Percentiles rank a stretch among this genome's conserved stretches.
These are phyloP conservation scores for Gasterosteus aculeatus DNA, from an alignment of 2,113 vertebrate genomes.

Conservation along the genomic window DNA sequence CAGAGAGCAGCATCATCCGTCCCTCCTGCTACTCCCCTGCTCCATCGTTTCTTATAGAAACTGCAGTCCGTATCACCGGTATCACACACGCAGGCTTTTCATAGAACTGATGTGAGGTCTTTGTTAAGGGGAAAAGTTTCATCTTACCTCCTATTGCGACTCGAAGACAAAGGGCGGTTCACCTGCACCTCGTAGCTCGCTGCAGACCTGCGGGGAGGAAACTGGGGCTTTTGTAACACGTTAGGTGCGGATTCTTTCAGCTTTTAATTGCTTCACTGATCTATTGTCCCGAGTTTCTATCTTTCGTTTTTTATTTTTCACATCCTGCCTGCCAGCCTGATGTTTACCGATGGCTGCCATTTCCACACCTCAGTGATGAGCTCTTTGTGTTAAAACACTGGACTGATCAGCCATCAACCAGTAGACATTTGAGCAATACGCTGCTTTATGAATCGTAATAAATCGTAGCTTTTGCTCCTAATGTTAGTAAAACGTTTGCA, in stretches of 20 bases:
- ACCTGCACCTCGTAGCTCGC: conserved; percentile 43
- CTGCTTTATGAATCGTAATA: conserved; percentile 25
- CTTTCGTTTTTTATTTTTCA: conserved; percentile 28
- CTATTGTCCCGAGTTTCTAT: conserved; percentile 39
- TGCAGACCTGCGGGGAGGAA: conserved; percentile 37
- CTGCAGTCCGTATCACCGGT: background rate
- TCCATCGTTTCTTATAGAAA: conserved; percentile 17
- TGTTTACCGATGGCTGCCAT: conserved; percentile 53
- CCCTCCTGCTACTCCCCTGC: conserved; percentile 17
- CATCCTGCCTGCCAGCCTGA: conserved; percentile 37
- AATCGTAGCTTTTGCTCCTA: conserved; percentile 13
- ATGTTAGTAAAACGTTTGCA: conserved; percentile 11
- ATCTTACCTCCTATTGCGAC: conserved; percentile 55
- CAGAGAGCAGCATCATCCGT: background rate
- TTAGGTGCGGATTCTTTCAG: conserved; percentile 26
- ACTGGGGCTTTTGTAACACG: conserved; percentile 25
- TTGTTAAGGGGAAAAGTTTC: conserved; percentile 54
- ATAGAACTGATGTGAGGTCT: conserved; percentile 38
- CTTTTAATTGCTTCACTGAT: conserved; percentile 64
- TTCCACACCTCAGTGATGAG: background rate
- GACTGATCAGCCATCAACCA: conserved; percentile 7
- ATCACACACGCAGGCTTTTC: background rate
- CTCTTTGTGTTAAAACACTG: conserved; percentile 5
- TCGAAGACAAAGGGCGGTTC: conserved; percentile 60
- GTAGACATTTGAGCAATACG: background rate